Conservation (phyloP, 2,888 invertebrate species). For the Girardia tigrina region DNA sequence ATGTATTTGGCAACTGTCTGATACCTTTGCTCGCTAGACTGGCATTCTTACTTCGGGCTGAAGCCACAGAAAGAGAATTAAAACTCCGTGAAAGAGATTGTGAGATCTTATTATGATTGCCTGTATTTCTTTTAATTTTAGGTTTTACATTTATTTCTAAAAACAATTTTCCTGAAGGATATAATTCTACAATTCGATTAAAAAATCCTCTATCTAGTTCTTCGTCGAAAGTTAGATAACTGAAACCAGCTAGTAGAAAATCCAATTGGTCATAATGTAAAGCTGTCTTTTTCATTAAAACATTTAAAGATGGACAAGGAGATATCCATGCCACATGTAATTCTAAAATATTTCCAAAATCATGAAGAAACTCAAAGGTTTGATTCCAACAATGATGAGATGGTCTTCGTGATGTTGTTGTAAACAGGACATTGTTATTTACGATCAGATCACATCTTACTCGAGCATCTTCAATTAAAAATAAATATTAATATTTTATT, state of each 20-base stretch:
- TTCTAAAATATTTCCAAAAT: not conserved
- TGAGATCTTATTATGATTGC: not conserved
- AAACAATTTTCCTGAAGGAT: not conserved
- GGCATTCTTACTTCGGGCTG: not conserved
- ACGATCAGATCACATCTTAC: not conserved
- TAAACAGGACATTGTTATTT: not conserved
- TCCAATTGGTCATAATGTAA: not conserved
- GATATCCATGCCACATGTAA: not conserved
- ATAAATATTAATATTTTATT: not conserved
- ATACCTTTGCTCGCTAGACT: no score
- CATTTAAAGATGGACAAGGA: not conserved
- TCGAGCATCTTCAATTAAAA: not conserved
- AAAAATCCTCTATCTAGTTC: not conserved
- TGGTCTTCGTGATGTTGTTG: not conserved
- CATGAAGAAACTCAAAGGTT: not conserved
- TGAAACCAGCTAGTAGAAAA: not conserved
- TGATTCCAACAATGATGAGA: conserved; percentile 18
- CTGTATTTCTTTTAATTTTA: not conserved
- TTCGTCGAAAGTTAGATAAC: not conserved
- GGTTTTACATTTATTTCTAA: not conserved
- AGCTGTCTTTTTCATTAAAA: not conserved
- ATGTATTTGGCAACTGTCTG: no score
- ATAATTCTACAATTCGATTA: not conserved
- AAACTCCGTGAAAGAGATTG: not conserved
- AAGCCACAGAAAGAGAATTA: not conserved